These are phyloP conservation scores for Dorcus parallelipipedus DNA, from an alignment of 2,888 invertebrate genomes.

Conservation along the genomic window DNA sequence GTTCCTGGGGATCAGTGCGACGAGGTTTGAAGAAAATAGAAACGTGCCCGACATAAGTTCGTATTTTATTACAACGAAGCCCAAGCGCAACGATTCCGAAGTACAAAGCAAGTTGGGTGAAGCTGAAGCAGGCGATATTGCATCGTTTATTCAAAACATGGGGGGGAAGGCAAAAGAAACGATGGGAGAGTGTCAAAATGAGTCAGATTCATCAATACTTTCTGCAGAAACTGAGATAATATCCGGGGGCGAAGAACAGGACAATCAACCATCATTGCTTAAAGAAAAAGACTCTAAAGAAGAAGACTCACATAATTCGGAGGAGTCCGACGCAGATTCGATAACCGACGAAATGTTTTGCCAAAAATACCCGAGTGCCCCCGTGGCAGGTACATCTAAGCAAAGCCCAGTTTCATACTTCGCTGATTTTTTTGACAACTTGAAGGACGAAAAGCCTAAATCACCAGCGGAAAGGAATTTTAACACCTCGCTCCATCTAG, in stretches of 20 bases:
- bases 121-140: slow-evolving; percentile 27
- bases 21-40: slow-evolving; percentile 69
- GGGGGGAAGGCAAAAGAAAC: too few species aligned
- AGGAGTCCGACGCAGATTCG: slow-evolving; percentile 27
- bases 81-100: too few species aligned
- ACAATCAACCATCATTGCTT: background rate
- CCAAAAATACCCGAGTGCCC: background rate
- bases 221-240: too few species aligned
- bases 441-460: slow-evolving; percentile 8
- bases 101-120: too few species aligned
- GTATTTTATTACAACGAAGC: slow-evolving; percentile 52
- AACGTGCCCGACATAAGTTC: slow-evolving; percentile 57
- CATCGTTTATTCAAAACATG: slow-evolving; percentile 33
- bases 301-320: slow-evolving; percentile 6
- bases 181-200: too few species aligned
- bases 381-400: slow-evolving; percentile 2
- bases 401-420: slow-evolving; percentile 6
- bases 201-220: too few species aligned
- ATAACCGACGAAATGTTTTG: slow-evolving; percentile 9
- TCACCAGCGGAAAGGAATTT: slow-evolving; percentile 29
- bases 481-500: slow-evolving; percentile 36
- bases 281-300: background rate
- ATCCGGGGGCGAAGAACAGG: background rate
- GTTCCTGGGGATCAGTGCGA: slow-evolving; percentile 73
- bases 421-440: slow-evolving; percentile 3